Evolutionary conservation across 92 coral and sea anemone genomes (phyloP), one percentile per base, ranked within the genome.

Genomic region (Meandrina meandrites): DNA sequence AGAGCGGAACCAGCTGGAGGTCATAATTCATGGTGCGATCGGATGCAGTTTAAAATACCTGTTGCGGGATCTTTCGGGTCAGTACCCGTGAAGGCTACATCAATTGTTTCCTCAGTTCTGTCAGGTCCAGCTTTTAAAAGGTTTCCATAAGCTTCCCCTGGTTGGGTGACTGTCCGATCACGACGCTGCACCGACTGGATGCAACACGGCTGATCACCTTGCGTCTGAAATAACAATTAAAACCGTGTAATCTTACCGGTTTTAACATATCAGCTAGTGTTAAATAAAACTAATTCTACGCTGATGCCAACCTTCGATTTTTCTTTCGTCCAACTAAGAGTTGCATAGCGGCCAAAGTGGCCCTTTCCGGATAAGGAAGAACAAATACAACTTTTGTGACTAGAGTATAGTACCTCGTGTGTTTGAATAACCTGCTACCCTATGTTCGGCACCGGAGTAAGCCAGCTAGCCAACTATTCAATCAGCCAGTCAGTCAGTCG

Each of bases 21-120:
- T 40, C 45, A 6, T 40, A 40, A 40, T 40, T 40, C 45, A 2
- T 40, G 2, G 2, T 40, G 45, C 45, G 45, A 40, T 40, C 45
- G 6, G 45, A 6, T 40, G 45, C n/a, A n/a, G n/a, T n/a, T 40
- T 11, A 0, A 21, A 35, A 56, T 81, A 81, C 85, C 75, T 66
- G 85, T 66, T 66, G 19, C 9, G 14, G 57, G 40, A 67, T 45
- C 85, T 1, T 66, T 1, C 15, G 60, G 28, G 68, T 47, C 40
- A 45, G 76, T 67, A 15, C 85, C 76, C 16, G 85, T 81, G 76
- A 66, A 67, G 62, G 67, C 42, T 34, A 81, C 66, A 1, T 22
- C 22, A 3, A 67, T 67, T 34, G 28, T 73, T 42, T 80, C 2
- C 30, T 0, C 9, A 18, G 7, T 19, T 67, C 54, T 24, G 1